These are phyloP conservation scores for Melipona beecheii DNA, from an alignment of 2,888 invertebrate genomes.

Conservation along the genomic window DNA sequence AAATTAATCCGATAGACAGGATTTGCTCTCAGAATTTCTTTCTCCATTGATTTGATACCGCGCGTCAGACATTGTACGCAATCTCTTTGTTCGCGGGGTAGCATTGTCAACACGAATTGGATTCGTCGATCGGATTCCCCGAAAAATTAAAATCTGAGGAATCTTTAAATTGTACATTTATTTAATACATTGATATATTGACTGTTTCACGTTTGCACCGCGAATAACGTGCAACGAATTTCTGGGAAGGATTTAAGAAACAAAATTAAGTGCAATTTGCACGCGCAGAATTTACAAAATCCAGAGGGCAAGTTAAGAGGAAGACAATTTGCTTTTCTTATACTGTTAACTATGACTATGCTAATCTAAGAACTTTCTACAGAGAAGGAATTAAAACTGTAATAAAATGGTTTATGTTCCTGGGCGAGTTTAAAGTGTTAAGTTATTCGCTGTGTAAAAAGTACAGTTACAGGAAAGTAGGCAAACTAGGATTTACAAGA, in stretches of 20 bases:
- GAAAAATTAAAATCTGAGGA: too few species aligned
- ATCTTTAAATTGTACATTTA: too few species aligned
- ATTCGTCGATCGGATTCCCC: background rate
- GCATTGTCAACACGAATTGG: background rate
- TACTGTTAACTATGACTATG: background rate
- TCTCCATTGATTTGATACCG: conserved; percentile 16
- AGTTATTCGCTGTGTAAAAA: background rate
- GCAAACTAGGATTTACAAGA: too few species aligned
- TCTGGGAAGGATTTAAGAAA: background rate
- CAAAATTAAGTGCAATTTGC: background rate
- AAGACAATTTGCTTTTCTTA: background rate
- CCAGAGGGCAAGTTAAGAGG: too few species aligned
- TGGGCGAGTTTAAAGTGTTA: background rate
- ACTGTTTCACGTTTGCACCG: too few species aligned
- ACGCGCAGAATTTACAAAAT: background rate
- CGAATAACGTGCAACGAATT: too few species aligned
- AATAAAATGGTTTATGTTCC: background rate
- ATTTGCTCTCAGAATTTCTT: conserved; percentile 24
- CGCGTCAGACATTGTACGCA: conserved; percentile 15
- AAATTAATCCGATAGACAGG: conserved; percentile 21
- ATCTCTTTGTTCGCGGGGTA: background rate
- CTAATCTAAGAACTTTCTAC: too few species aligned
- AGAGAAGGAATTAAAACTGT: background rate
- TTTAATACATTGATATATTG: too few species aligned
- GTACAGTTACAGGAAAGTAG: too few species aligned